phyloP scores from a whole-genome alignment of 1,140 invertebrate genomes.

The Intoshia linei region DNA sequence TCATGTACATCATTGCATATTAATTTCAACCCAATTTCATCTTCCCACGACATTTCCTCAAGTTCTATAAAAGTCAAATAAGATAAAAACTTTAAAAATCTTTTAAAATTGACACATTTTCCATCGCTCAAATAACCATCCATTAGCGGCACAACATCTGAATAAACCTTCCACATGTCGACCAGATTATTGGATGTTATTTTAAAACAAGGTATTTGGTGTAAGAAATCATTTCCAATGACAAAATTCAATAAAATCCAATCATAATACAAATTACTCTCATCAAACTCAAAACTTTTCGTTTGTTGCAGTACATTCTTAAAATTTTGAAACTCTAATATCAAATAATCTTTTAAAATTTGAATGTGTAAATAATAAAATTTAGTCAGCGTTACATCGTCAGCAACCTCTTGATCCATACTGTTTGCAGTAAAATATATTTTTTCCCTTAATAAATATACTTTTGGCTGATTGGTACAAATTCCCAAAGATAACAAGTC shows the following conservation, averaged over 20 bases:
- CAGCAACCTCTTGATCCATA: no score
- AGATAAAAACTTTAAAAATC: conserved; percentile 64
- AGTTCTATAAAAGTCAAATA: no score
- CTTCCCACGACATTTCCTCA: no score
- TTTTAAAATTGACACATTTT: conserved; percentile 42
- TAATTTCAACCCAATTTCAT: no score
- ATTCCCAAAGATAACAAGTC: conserved; percentile 41
- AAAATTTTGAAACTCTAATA: not conserved
- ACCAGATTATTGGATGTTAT: conserved; percentile 56
- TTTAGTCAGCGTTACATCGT: no score
- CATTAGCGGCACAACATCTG: conserved; percentile 43
- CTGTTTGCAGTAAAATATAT: no score
- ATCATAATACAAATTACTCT: conserved; percentile 43
- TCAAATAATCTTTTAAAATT: no score
- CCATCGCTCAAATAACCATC: conserved; percentile 66
- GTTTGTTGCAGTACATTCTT: conserved; percentile 15
- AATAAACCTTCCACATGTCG: conserved; percentile 52
- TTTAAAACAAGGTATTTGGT: conserved; percentile 60
- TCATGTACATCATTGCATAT: no score
- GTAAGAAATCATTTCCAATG: conserved; percentile 85
- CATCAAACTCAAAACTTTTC: conserved; percentile 36
- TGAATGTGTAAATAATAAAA: no score
- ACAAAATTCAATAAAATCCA: conserved; percentile 68
- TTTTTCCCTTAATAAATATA: no score
- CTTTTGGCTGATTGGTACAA: no score